phyloP scores from a whole-genome alignment of 2,888 invertebrate genomes.

The Diplazon laetatorius region DNA sequence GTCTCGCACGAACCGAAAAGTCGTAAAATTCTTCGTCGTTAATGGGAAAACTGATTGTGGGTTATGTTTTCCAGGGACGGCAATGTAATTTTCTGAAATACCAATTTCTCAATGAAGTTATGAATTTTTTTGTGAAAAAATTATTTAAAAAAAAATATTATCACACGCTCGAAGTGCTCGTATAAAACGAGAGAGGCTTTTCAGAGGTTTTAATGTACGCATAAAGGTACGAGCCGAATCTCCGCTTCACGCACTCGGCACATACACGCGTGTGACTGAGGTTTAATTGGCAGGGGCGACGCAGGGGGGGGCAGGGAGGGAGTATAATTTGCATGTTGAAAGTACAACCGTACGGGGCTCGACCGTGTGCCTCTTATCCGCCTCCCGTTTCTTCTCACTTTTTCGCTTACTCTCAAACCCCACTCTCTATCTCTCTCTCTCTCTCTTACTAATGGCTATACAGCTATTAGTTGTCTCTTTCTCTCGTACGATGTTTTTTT shows the following conservation, averaged over 20 bases:
- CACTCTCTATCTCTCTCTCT: neutral
- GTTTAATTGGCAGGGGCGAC: slow-evolving; percentile 55
- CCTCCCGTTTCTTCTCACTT: slow-evolving; percentile 4
- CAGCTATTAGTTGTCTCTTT: neutral
- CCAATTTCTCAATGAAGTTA: slow-evolving; percentile 6
- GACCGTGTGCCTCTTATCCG: neutral
- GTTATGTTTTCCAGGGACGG: neutral
- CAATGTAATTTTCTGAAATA: neutral
- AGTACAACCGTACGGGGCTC: slow-evolving; percentile 31
- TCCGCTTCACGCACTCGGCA: slow-evolving; percentile 3
- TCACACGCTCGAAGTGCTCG: neutral
- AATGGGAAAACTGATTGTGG: too few species aligned
- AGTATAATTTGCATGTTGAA: slow-evolving; percentile 51
- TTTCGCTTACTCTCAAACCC: slow-evolving; percentile 1
- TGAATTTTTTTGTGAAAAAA: too few species aligned
- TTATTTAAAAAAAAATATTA: too few species aligned
- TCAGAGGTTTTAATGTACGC: slow-evolving; percentile 35
- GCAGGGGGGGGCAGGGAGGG: too few species aligned
- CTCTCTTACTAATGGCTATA: too few species aligned
- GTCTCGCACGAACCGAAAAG: too few species aligned
- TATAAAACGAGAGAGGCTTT: neutral
- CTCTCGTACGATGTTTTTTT: slow-evolving; percentile 3
- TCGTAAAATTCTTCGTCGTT: too few species aligned
- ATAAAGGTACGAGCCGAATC: slow-evolving; percentile 33
- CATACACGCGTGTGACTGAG: slow-evolving; percentile 27